These are phyloP conservation scores for Cotesia chilonis DNA, from an alignment of 1,140 invertebrate species.

Conservation along the genomic window DNA sequence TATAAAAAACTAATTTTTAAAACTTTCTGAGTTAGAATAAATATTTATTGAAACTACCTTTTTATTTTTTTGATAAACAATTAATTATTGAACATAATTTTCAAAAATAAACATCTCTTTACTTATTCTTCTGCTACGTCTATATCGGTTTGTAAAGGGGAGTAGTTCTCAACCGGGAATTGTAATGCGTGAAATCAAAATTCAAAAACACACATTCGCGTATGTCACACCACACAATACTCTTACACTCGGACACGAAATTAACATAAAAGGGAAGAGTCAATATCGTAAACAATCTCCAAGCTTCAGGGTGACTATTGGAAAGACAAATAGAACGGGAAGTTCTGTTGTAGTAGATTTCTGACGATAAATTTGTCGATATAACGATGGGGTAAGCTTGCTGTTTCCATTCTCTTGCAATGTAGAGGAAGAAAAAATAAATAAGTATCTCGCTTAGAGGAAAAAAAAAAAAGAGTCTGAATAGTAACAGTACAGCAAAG, in stretches of 20 bases:
- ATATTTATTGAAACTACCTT: no score
- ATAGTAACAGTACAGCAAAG: background rate
- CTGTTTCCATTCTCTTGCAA: slow-evolving; percentile 1
- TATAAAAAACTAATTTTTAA: no score
- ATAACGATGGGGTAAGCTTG: slow-evolving; percentile 40
- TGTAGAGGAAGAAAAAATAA: background rate
- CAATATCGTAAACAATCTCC: slow-evolving; percentile 61
- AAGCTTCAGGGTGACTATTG: slow-evolving; percentile 20
- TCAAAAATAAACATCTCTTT: no score
- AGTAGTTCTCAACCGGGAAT: background rate
- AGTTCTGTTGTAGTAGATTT: background rate
- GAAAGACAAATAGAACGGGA: background rate
- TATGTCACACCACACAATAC: slow-evolving; percentile 25
- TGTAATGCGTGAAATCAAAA: slow-evolving; percentile 29
- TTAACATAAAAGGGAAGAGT: slow-evolving; percentile 64
- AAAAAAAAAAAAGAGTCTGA: background rate
- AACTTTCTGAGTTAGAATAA: no score
- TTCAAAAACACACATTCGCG: slow-evolving; percentile 28
- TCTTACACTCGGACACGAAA: slow-evolving; percentile 42
- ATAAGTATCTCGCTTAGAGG: no score
- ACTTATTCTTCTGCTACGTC: background rate
- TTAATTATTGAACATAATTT: no score
- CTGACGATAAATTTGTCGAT: slow-evolving; percentile 58
- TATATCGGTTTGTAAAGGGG: slow-evolving; percentile 4
- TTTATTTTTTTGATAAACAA: no score